Conservation (phyloP, 1,140 invertebrate genomes). For the Rhopalosiphum maidis region DNA sequence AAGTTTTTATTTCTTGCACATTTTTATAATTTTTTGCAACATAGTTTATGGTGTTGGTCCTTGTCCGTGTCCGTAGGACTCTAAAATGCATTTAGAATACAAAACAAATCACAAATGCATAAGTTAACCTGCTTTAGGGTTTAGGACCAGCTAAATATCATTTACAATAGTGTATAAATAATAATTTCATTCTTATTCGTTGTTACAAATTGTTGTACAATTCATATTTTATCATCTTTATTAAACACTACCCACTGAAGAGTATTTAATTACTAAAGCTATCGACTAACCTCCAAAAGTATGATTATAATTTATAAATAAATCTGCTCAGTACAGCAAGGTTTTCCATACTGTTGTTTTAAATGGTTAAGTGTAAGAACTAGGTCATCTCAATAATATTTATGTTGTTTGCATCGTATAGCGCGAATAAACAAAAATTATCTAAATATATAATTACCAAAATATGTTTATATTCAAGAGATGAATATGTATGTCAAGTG, state of each 20-base stretch:
- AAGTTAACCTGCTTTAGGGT: no score
- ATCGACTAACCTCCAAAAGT: not conserved
- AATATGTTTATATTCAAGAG: conserved; percentile 15
- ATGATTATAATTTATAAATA: conserved; percentile 24
- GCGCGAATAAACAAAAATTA: conserved; percentile 22
- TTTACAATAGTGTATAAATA: no score
- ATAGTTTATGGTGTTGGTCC: no score
- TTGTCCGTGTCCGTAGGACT: no score
- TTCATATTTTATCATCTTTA: no score
- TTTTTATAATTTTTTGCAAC: no score
- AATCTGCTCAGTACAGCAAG: not conserved
- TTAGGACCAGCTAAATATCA: no score
- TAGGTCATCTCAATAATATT: conserved; percentile 38
- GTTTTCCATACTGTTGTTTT: conserved; percentile 30
- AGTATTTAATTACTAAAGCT: conserved; percentile 14
- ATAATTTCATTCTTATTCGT: no score
- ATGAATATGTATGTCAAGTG: conserved; percentile 35
- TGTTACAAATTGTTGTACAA: no score
- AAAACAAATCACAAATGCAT: no score
- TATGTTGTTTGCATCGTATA: conserved; percentile 1
- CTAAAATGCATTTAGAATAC: no score
- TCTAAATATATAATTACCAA: conserved; percentile 39
- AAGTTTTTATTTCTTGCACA: no score
- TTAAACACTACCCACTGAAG: not conserved
- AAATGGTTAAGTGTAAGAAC: not conserved